Conservation (phyloP, 1,140 invertebrate species). For the Pachyrhynchus sulphureomaculatus region DNA sequence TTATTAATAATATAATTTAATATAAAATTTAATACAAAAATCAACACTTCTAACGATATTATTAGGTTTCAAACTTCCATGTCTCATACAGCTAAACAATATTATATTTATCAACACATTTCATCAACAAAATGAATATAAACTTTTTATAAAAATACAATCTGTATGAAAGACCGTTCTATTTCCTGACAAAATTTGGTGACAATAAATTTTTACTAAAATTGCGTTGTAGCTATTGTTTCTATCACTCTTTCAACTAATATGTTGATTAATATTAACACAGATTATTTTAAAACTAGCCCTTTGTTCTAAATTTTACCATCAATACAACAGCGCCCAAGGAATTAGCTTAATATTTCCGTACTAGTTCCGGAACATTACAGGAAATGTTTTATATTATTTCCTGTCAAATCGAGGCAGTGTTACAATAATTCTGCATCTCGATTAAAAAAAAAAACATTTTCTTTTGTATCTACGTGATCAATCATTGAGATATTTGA, state of each 20-base stretch:
- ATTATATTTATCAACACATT: slow-evolving; percentile 7
- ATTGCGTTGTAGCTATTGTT: slow-evolving; percentile 1
- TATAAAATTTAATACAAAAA: slow-evolving; percentile 29
- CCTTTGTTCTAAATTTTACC: slow-evolving; percentile 2
- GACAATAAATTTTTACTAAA: neutral
- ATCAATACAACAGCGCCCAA: neutral
- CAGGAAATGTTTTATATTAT: neutral
- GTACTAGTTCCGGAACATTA: neutral
- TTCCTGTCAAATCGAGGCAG: neutral
- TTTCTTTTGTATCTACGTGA: too few species aligned
- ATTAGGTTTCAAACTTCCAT: slow-evolving; percentile 2
- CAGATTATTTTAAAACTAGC: neutral
- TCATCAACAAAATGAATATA: slow-evolving; percentile 17
- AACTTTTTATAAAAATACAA: slow-evolving; percentile 25
- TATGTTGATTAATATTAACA: neutral
- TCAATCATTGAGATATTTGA: too few species aligned
- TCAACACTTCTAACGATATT: slow-evolving; percentile 23
- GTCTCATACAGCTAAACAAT: slow-evolving; percentile 10
- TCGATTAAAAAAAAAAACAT: too few species aligned
- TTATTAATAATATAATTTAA: slow-evolving; percentile 23
- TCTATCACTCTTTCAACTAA: neutral
- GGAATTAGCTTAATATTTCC: neutral
- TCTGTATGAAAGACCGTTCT: slow-evolving; percentile 8
- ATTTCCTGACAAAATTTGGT: slow-evolving; percentile 9
- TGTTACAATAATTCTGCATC: too few species aligned